A percentile compares a stretch with the other conserved stretches of the same genome.
These are phyloP conservation scores for Spizaetus ornatus DNA, from an alignment of 2,113 vertebrate species.

Conservation along the genomic window DNA sequence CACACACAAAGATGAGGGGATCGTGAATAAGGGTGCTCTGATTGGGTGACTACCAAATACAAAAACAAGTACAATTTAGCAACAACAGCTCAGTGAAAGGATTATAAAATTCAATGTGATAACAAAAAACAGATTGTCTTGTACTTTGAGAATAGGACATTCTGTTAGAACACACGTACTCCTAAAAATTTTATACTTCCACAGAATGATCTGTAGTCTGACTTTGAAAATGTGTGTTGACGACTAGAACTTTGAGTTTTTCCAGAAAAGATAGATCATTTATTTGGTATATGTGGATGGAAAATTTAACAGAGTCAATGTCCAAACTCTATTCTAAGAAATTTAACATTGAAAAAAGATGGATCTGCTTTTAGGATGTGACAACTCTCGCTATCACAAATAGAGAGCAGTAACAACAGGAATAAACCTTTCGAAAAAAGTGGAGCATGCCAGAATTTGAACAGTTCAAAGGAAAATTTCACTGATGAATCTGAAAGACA, in stretches of 20 bases:
- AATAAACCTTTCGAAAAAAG: not conserved
- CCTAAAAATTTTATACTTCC: not conserved
- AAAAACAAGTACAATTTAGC: not conserved
- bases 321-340: not conserved
- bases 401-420: not conserved
- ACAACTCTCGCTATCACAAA: not conserved
- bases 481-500: not conserved
- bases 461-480: not conserved
- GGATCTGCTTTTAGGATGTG: not conserved
- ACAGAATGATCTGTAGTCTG: not conserved
- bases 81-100: not conserved
- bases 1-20: not conserved
- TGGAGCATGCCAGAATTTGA: not conserved
- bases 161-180: not conserved
- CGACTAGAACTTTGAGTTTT: not conserved
- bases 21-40: not conserved
- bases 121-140: not conserved
- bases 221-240: not conserved
- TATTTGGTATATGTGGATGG: not conserved
- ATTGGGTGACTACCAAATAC: not conserved
- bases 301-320: not conserved
- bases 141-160: not conserved
- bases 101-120: not conserved
- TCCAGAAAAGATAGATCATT: not conserved
- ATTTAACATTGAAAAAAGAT: not conserved